phyloP scores from a whole-genome alignment of 2,797 vertebrate genomes.

The Acrocephalus scirpaceus region DNA sequence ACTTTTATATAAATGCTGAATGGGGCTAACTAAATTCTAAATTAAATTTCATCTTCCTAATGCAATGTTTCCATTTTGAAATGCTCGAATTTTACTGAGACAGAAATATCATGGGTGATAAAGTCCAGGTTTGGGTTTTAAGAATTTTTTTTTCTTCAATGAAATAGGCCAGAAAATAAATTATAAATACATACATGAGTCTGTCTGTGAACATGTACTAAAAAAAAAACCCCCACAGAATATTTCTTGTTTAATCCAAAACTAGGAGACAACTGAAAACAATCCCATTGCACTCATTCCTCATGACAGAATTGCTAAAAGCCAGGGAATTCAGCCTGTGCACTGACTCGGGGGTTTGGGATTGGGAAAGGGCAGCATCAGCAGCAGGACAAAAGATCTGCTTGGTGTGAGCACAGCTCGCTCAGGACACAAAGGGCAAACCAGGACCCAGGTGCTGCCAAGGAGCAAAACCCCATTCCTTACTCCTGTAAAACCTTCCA shows the following conservation, averaged over 20 bases:
- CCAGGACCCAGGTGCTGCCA: not conserved
- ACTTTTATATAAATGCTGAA: not conserved
- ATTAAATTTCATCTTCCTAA: not conserved
- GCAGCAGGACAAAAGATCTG: not conserved
- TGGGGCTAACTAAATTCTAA: not conserved
- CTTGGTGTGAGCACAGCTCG: not conserved
- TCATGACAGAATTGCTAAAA: not conserved
- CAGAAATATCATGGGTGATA: not conserved
- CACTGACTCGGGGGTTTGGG: not conserved
- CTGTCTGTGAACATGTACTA: not conserved
- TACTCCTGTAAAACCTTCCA: rapidly evolving
- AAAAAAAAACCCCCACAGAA: not conserved
- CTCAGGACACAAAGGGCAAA: not conserved
- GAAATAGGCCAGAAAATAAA: not conserved
- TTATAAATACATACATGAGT: not conserved
- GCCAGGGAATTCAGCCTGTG: not conserved
- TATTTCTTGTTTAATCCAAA: not conserved
- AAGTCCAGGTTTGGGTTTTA: not conserved
- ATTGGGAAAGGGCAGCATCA: not conserved
- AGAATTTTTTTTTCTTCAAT: not conserved
- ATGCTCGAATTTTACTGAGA: not conserved
- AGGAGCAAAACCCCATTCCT: rapidly evolving
- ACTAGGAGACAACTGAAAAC: not conserved
- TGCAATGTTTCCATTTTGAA: not conserved
- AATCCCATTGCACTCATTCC: not conserved